Evolutionary conservation across 2,888 invertebrate species (phyloP), one percentile per base, ranked within the genome.

Genomic region (Tuta absoluta): DNA sequence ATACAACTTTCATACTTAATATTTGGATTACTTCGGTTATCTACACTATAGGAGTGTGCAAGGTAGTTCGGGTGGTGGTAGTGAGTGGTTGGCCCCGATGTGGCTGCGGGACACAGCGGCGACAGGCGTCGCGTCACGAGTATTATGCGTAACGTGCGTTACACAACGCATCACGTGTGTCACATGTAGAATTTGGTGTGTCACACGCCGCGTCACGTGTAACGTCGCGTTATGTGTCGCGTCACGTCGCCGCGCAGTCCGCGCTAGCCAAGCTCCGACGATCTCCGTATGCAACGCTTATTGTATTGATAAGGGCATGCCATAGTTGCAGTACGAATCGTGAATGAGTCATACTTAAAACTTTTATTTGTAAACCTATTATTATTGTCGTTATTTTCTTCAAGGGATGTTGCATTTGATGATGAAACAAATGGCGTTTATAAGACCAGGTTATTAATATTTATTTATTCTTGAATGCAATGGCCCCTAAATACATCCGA

Each of bases 321-420:
- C 87, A 81, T 86, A 82, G 91, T 91, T 91, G 91, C 91, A 91
- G 89, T 91, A 91, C 91, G 85, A 82, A 84, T 90, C 89, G 91
- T 90, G 91, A 86, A 84, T 83, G 89, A 89, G 90, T 91, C 91
- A 84, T 78, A 72, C 68, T 48, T 63, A 72, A 72, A 66, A 69
- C 33, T 33, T 33, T 33, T 1, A 1, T 33, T 33, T n/a, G n/a
- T n/a, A 33, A 28, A 28, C 28, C 28, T 28, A 28, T 28, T 33
- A 8, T 8, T 33, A 33, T 28, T n/a, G n/a, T n/a, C n/a, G n/a
- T 73, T 71, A 67, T 68, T n/a, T 71, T 68, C 66, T 68, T 65
- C 69, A 65, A 66, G 60, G 62, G 37, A n/a, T 37, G 37, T 56
- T 53, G 49, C 49, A 49, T 49, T 49, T 10, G 19, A n/a, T 49